Base-by-base conservation (phyloP, 2,888 invertebrate genomes). In the Punctoribates punctum region DNA sequence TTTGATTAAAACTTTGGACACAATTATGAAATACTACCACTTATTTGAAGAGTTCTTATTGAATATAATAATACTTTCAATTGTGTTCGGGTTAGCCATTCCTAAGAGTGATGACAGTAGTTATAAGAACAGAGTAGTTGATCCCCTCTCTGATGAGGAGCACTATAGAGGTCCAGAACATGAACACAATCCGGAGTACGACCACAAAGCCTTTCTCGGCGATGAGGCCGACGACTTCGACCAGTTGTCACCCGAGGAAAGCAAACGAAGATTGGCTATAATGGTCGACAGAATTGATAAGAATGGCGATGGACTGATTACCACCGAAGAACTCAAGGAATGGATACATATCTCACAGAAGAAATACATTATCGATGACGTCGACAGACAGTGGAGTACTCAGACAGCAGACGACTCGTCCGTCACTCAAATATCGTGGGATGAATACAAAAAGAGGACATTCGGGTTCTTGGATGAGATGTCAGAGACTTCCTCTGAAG, bases 181-280 rank as follows among this genome's bases (percentile, higher is more conserved):
- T 57, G 77, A 77, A n/a, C 80, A 80, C 42, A 80, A 97, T 84
- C 86, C 90, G 73, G 92, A 94, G 80, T 98, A 93, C 83, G 98
- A 98, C 83, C 98, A 98, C 83, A 97, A 98, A 83, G 96, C 96
- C 0, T 98, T 99, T 84, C 87, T 99, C 15, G 98, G 98, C 0
- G 93, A 95, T 83, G 94, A 95, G 79, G 94, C 97, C 0, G 93
- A 94, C 83, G 90, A 92, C 4, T 99, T 97, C 83, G 96, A 97
- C 83, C 91, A 96, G 81, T 86, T 99, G 65, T 88, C 92, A 0
- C 97, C 97, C 2, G 96, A 98, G 84, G 97, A 99, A 83, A 96
- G 96, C 84, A 91, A 92, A 82, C 88, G 93, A 75, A 88, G 96
- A 82, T 86, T 99, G 38, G 91, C 78, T 6, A 77, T 73, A 74